Base-by-base conservation (phyloP, 2,888 invertebrate species). In the Polydrusus cervinus region DNA sequence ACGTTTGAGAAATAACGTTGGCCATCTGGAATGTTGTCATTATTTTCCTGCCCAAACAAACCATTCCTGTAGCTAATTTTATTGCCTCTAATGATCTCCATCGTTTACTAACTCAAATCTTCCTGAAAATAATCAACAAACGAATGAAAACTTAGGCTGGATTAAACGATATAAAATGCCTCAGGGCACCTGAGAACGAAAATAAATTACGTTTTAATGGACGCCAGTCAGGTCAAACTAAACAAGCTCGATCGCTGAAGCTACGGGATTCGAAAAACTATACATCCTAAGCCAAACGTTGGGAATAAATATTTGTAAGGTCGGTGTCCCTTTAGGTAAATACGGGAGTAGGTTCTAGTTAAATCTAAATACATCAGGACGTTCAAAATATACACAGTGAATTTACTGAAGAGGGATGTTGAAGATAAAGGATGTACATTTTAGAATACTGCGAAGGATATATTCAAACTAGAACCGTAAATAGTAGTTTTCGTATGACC, bases 151-250 rank as follows among this genome's bases (percentile, higher is more conserved):
- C 57, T 5, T 38, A 60, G 40, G 16, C 57, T 16, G 34, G 38
- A 60, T 60, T 60, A 38, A 60, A 60, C 57, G 57, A 34, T 38
- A 60, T 60, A 60, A 60, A 60, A 60, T 38, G 57, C 57, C 11
- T 18, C 16, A 11, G 57, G 57, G 57, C 57, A 60, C 57, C 57
- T 60, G 57, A 38, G 40, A 60, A 60, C 10, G 57, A 60, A 60
- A 60, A 60, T 60, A 60, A 60, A 60, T 60, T 60, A 60, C 38
- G 16, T 38, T 60, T 18, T 60, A 38, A 60, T 60, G 57, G 57
- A 38, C 18, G 57, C 38, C 38, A 16, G 57, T 38, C 34, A 60
- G 16, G 57, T 18, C 57, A 60, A 60, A 38, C 38, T 60, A 60
- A 60, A 60, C 57, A 60, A 16, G 34, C 57, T 16, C 57, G 57